A percentile compares a stretch with the other conserved stretches of the same genome.
These are phyloP conservation scores for Cliona cf. orientalis DNA, from an alignment of 37 sponge, comb jelly and placozoan genomes.

Conservation along the genomic window DNA sequence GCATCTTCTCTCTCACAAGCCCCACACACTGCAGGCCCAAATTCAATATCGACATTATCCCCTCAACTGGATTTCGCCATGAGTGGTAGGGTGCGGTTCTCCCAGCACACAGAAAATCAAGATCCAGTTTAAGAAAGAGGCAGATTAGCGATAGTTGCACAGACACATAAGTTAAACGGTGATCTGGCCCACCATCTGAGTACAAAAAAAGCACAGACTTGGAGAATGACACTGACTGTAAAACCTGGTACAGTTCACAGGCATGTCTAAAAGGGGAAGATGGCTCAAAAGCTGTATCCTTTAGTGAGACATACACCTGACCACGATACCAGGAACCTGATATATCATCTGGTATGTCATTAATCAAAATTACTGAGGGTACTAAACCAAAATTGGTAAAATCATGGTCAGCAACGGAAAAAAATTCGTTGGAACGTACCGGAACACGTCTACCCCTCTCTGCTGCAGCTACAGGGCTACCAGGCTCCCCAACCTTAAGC, in stretches of 20 bases:
- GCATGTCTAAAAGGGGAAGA: constrained; percentile 59
- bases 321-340: constrained; percentile 45
- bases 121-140: too few relatives aligned
- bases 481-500: constrained; percentile 59
- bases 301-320: constrained; percentile 35
- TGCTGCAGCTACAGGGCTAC: constrained; percentile 64
- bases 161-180: constrained; percentile 42
- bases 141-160: constrained; percentile 60
- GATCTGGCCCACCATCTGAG: constrained; percentile 69
- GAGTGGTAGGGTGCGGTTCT: too few relatives aligned
- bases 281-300: constrained; percentile 60
- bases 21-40: too few relatives aligned
- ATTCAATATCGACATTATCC: too few relatives aligned
- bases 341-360: constrained; percentile 54
- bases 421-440: constrained; percentile 7
- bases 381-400: constrained; percentile 52
- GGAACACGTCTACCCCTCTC: constrained; percentile 30
- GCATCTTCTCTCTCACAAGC: too few relatives aligned
- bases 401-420: constrained; percentile 59
- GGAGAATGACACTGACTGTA: too few relatives aligned
- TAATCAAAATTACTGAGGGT: constrained; percentile 44
- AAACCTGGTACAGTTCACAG: constrained; percentile 26
- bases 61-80: too few relatives aligned
- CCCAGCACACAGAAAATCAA: too few relatives aligned
- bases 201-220: constrained; percentile 52